phyloP scores from a whole-genome alignment of 2,888 invertebrate species.

The Cyclophora albipunctata region DNA sequence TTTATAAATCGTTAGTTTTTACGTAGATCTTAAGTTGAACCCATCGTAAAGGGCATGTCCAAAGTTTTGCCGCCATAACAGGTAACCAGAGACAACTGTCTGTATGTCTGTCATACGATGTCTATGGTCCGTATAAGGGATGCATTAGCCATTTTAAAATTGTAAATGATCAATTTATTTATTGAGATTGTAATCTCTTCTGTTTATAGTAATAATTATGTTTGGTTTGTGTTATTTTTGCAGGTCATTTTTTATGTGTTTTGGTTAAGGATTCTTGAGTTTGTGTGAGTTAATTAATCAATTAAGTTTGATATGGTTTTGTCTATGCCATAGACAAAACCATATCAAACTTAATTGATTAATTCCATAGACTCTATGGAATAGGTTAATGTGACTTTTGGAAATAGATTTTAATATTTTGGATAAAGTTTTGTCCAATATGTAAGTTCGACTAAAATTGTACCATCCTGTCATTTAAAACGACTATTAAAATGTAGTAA shows the following conservation, averaged over 20 bases:
- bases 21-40: conserved; percentile 16
- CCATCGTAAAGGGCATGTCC: conserved; percentile 20
- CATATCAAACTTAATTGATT: too few species aligned
- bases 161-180: conserved; percentile 61
- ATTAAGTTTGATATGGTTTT: too few species aligned
- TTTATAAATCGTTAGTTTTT: conserved; percentile 4
- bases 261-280: too few species aligned
- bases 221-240: conserved; percentile 24
- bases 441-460: too few species aligned
- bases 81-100: conserved; percentile 31
- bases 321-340: too few species aligned
- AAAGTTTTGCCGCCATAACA: conserved; percentile 28
- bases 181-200: conserved; percentile 33
- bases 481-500: too few species aligned
- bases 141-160: conserved; percentile 59
- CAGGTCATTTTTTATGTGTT: conserved; percentile 8
- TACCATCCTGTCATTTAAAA: too few species aligned
- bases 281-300: too few species aligned
- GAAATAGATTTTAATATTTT: too few species aligned
- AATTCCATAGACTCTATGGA: too few species aligned
- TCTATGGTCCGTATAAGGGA: conserved; percentile 42
- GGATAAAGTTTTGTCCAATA: too few species aligned
- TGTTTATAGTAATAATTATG: conserved; percentile 45
- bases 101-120: conserved; percentile 49
- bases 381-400: too few species aligned